Evolutionary conservation across 2,888 invertebrate genomes (phyloP), one percentile per base, ranked within the genome.

Genomic region (Sylvicola fuscatus): DNA sequence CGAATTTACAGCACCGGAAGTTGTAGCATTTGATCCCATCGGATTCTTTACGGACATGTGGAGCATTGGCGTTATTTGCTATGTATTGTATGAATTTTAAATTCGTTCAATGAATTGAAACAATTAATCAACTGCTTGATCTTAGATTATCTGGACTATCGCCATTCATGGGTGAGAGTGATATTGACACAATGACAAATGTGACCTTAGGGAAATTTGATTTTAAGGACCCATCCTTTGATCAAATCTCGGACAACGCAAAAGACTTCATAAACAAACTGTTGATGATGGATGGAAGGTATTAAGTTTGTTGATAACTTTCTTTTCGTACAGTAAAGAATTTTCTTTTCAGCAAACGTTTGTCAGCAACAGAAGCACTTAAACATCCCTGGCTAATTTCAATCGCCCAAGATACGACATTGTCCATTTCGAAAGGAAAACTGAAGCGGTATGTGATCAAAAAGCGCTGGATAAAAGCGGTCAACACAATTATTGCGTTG

Each of bases 31-130:
- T 56, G 93, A 93, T 51, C 79, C 80, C 47, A 86, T 93, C 44
- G 79, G 81, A 38, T 87, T 77, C 49, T 78, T 79, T 3, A 90
- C 93, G 0, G 95, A 95, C 50, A 89, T 93, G 89, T 93, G 92
- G 92, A 86, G 84, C 27, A 75, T 93, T 13, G 92, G 92, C 14
- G 90, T 93, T 39, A 89, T 93, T 46, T 83, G 84, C 52, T 93
- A 93, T 55, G 87, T 93, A 37, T 62, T 93, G 90, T 92, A 64
- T 15, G 6, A 14, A 14, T 27, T 32, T 33, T 28, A 26, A 28
- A 13, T 21, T 30, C 27, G 5, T 13, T 32, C 26, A 13, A 11
- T 34, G 21, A 21, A 13, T 16, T 4, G 7, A 34, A 13, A 32
- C 14, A 30, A 21, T 17, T 32, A 32, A 32, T 26, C 11, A 28